Evolutionary conservation across 2,113 vertebrate species (phyloP).

Genomic region (Cathartes aura): DNA sequence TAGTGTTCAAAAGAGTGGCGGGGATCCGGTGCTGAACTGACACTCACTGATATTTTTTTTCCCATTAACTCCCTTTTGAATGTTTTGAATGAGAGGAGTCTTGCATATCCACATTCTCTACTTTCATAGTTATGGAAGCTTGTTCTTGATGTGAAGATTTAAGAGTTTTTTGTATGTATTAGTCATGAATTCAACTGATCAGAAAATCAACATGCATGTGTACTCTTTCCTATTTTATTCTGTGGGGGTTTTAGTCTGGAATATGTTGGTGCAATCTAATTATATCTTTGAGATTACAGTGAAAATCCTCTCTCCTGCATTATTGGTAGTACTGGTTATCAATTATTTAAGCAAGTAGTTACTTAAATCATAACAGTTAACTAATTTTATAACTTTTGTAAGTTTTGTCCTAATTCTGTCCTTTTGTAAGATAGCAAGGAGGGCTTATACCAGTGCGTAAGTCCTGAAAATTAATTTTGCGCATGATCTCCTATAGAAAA

Average conservation of each 20-base stretch:
- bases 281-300: not conserved
- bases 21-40: not conserved
- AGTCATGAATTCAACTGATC: not conserved
- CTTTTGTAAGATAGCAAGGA: not conserved
- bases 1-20: not conserved
- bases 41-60: not conserved
- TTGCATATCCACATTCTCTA: fast-evolving
- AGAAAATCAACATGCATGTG: not conserved
- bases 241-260: not conserved
- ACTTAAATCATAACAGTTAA: not conserved
- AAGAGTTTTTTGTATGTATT: not conserved
- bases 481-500: not conserved
- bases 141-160: not conserved
- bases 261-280: not conserved
- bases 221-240: not conserved
- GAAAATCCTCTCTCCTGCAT: not conserved
- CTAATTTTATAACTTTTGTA: not conserved
- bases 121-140: not conserved
- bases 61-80: not conserved
- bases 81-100: not conserved
- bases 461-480: not conserved
- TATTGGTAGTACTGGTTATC: not conserved
- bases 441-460: not conserved
- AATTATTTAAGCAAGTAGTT: not conserved
- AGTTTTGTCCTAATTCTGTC: not conserved